Evolutionary conservation across 2,888 invertebrate genomes (phyloP).

Genomic region (Lagria hirta): DNA sequence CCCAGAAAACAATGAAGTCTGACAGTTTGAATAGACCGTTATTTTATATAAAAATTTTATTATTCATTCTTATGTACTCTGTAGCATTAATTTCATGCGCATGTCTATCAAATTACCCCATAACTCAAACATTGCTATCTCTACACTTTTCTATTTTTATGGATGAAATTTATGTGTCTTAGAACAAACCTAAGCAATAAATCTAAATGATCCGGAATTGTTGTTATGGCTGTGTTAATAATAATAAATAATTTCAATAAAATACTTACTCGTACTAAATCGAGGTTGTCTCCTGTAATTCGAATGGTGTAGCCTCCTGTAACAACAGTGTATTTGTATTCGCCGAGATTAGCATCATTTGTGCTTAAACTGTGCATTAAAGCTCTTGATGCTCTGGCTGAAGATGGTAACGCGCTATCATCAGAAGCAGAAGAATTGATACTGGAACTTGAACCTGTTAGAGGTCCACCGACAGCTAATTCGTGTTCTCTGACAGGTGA

Average conservation of each 20-base stretch:
- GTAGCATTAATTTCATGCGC: too few species aligned
- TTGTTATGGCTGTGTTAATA: too few species aligned
- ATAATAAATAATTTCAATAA: constrained; percentile 1
- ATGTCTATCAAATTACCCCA: too few species aligned
- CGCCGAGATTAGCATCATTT: constrained; percentile 80
- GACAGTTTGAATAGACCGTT: too few species aligned
- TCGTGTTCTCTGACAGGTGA: constrained; percentile 79
- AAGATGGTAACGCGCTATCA: constrained; percentile 56
- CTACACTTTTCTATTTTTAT: too few species aligned
- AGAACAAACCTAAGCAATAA: too few species aligned
- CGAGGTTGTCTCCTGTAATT: constrained; percentile 82
- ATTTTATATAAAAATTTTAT: too few species aligned
- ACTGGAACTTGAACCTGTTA: constrained; percentile 74
- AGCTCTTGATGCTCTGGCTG: constrained; percentile 61
- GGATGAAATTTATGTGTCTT: too few species aligned
- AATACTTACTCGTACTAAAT: constrained; percentile 74
- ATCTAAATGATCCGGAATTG: too few species aligned
- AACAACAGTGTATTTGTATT: constrained; percentile 87
- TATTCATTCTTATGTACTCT: too few species aligned
- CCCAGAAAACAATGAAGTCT: too few species aligned
- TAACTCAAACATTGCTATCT: too few species aligned
- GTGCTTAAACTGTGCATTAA: constrained; percentile 79
- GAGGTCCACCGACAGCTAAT: constrained; percentile 59
- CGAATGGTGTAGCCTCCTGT: constrained; percentile 76
- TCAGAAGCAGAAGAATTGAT: constrained; percentile 75